Evolutionary conservation across 2,113 vertebrate species (phyloP).

Genomic region (Chionomys nivalis): DNA sequence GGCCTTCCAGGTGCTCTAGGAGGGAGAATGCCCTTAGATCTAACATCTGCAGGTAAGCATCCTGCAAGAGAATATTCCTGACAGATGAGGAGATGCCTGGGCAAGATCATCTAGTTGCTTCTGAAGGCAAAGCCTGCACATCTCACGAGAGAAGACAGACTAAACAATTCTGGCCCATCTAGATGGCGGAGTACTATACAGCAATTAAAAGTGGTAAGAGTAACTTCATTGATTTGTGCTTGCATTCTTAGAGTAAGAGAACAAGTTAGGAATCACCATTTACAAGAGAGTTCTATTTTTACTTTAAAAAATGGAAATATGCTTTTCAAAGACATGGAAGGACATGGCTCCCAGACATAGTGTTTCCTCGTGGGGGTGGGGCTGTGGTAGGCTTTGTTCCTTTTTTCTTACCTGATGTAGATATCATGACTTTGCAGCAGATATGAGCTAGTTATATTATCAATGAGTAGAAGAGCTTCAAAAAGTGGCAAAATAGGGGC

Average conservation of each 20-base stretch:
- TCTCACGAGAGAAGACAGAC: neutral
- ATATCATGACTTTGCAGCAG: neutral
- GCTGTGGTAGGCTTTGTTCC: neutral
- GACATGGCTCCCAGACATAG: neutral
- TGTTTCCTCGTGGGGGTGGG: neutral
- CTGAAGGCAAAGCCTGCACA: neutral
- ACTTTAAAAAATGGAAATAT: neutral
- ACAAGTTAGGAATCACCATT: neutral
- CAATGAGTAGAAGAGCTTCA: neutral
- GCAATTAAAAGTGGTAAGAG: neutral
- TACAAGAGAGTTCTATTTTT: neutral
- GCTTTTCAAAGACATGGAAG: neutral
- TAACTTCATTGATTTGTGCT: neutral
- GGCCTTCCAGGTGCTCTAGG: neutral
- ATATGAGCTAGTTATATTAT: neutral
- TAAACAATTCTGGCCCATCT: neutral
- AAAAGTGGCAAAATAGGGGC: neutral
- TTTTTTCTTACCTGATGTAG: constrained; percentile 1
- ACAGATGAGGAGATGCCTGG: neutral
- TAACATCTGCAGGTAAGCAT: neutral
- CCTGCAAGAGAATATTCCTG: neutral
- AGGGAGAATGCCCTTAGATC: neutral
- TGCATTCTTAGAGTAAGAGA: neutral
- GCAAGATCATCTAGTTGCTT: neutral
- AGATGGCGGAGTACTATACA: neutral